Evolutionary conservation across 2,113 vertebrate species (phyloP), one percentile per base, ranked within the genome.

Genomic region (Alosa alosa): DNA sequence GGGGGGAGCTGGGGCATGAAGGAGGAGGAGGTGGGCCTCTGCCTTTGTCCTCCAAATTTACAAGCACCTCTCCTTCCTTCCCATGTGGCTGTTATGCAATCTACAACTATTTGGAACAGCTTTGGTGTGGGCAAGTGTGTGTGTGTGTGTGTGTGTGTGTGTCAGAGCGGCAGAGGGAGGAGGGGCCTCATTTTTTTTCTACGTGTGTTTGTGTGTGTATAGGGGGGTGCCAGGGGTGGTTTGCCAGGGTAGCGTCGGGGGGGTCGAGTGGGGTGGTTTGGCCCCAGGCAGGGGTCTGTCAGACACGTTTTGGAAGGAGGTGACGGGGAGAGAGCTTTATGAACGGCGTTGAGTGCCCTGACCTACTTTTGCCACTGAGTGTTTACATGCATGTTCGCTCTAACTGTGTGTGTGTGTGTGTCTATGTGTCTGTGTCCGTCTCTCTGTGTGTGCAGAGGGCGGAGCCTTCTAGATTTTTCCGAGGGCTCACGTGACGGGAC

Each of bases 331-430:
- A 85, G 64, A 68, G 90, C 88, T 91, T 82, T 55, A 92, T 83
- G 87, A 90, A 83, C 60, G 81, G 81, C 72, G 25, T 15, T 15
- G 9, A 82, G 87, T 84, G 90, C 86, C 83, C 86, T 94, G 93
- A 94, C 94, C 94, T 90, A 95, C 87, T 94, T 93, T 90, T 82
- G 86, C 88, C 72, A 64, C 60, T 0, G 91, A 90, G 84, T 84
- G 90, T 89, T 90, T 90, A 90, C 75, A 84, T 85, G 93, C 83
- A 84, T 93, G 92, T 91, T 78, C 72, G 13, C 11, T 20, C 55
- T 22, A 15, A 55, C 92, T 93, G 90, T 91, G 86, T 89, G 88
- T 68, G 46, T 83, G 86, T 89, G 90, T 89, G 68, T 84, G 81
- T 88, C 91, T 93, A 89, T 91, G 86, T 89, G 88, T 68, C 44